These are phyloP conservation scores for Galaxias olidus DNA, from an alignment of 2,797 vertebrate species.

Conservation along the genomic window DNA sequence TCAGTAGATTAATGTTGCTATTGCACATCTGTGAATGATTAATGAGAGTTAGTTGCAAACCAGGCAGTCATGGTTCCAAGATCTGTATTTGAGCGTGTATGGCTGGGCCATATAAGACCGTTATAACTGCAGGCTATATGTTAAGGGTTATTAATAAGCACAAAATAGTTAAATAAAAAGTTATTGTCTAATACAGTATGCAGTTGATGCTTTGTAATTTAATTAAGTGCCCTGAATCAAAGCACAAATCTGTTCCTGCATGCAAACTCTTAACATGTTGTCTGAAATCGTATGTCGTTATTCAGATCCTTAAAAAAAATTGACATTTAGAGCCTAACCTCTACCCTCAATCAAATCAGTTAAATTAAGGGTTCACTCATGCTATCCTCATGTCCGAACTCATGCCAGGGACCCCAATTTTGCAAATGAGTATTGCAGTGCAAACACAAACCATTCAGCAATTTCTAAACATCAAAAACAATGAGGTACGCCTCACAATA, in stretches of 20 bases:
- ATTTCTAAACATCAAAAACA: conserved; percentile 72
- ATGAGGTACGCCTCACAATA: conserved; percentile 59
- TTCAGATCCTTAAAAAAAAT: too few relatives aligned
- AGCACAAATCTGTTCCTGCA: too few relatives aligned
- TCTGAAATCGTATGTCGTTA: too few relatives aligned
- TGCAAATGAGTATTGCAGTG: conserved; percentile 62
- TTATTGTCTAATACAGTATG: conserved; percentile 44
- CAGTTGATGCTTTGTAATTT: conserved; percentile 1
- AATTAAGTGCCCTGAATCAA: too few relatives aligned
- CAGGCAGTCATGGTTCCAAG: conserved; percentile 19
- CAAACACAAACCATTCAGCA: conserved; percentile 75
- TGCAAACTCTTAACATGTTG: too few relatives aligned
- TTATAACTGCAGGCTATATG: conserved; percentile 28
- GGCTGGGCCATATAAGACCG: conserved; percentile 68
- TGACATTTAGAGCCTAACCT: too few relatives aligned
- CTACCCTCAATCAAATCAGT: not conserved
- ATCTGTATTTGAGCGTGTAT: conserved; percentile 48
- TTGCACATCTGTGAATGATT: conserved; percentile 35
- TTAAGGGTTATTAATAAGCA: conserved; percentile 56
- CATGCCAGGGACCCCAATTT: conserved; percentile 25
- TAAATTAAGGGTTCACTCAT: conserved; percentile 15
- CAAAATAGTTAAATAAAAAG: conserved; percentile 63
- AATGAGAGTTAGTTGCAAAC: conserved; percentile 25
- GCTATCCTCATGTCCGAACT: conserved; percentile 34
- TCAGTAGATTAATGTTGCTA: conserved; percentile 52